phyloP scores from a whole-genome alignment of 2,113 vertebrate genomes.

The Lagopus muta region DNA sequence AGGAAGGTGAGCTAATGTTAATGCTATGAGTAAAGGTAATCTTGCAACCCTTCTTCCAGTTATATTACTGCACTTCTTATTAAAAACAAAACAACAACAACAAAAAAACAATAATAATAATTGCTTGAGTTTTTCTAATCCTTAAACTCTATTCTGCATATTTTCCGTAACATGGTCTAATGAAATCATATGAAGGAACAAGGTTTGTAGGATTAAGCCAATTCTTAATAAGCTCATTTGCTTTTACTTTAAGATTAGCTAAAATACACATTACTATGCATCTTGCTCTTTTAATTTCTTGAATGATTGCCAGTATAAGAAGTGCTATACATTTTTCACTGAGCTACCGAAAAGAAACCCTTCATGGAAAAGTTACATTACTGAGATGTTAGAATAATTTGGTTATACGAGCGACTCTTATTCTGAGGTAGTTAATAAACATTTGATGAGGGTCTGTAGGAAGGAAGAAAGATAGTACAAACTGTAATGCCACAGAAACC shows the following conservation, averaged over 20 bases:
- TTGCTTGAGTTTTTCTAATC: neutral
- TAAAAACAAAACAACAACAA: neutral
- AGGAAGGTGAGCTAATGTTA: neutral
- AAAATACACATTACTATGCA: neutral
- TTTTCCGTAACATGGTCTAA: neutral
- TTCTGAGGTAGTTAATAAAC: neutral
- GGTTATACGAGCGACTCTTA: neutral
- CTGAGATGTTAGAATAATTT: neutral
- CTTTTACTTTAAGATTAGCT: neutral
- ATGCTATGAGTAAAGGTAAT: neutral
- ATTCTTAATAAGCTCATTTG: neutral
- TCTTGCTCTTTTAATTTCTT: neutral
- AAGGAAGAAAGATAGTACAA: neutral
- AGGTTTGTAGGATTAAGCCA: neutral
- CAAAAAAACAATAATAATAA: neutral
- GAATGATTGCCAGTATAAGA: neutral
- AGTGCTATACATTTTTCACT: neutral
- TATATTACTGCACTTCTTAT: neutral
- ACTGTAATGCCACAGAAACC: neutral
- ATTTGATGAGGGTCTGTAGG: neutral
- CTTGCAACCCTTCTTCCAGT: neutral
- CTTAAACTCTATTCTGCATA: neutral
- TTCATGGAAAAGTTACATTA: constrained; percentile 16
- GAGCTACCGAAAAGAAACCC: constrained; percentile 18
- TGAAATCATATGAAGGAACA: neutral